Evolutionary conservation across 2,113 vertebrate species (phyloP).

Genomic region (Chaetodon trifascialis): DNA sequence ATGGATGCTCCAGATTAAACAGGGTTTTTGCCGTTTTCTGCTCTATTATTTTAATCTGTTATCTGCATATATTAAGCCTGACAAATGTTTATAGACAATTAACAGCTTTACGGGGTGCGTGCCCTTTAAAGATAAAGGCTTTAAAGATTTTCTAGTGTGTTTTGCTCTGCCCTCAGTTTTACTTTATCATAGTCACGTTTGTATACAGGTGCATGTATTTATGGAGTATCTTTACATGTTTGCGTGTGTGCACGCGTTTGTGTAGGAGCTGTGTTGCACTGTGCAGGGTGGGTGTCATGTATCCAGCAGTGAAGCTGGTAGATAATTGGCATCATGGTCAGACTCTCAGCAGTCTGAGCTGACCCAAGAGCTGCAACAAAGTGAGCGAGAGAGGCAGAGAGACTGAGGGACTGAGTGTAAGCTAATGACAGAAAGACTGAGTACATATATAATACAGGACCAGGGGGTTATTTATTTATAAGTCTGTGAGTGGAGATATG

Average conservation of each 20-base stretch:
- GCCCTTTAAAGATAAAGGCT: neutral
- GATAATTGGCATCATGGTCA: slow-evolving; percentile 80
- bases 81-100: neutral
- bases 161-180: slow-evolving; percentile 6
- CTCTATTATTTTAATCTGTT: neutral
- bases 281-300: slow-evolving; percentile 63
- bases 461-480: slow-evolving; percentile 64
- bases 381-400: slow-evolving; percentile 58
- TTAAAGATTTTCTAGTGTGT: neutral
- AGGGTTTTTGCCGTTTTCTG: neutral
- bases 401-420: slow-evolving; percentile 45
- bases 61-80: neutral
- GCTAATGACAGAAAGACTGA: slow-evolving; percentile 64
- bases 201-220: slow-evolving; percentile 29
- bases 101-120: neutral
- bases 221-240: slow-evolving; percentile 23
- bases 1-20: slow-evolving; percentile 22
- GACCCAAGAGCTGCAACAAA: slow-evolving; percentile 69
- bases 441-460: slow-evolving; percentile 67
- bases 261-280: slow-evolving; percentile 38
- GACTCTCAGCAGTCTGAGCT: slow-evolving; percentile 67
- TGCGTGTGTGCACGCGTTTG: slow-evolving; percentile 15
- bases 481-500: slow-evolving; percentile 53
- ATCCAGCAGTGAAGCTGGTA: slow-evolving; percentile 63
- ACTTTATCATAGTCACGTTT: slow-evolving; percentile 34